Conservation (phyloP, 2,113 vertebrate species). For the Phoenicopterus ruber region DNA sequence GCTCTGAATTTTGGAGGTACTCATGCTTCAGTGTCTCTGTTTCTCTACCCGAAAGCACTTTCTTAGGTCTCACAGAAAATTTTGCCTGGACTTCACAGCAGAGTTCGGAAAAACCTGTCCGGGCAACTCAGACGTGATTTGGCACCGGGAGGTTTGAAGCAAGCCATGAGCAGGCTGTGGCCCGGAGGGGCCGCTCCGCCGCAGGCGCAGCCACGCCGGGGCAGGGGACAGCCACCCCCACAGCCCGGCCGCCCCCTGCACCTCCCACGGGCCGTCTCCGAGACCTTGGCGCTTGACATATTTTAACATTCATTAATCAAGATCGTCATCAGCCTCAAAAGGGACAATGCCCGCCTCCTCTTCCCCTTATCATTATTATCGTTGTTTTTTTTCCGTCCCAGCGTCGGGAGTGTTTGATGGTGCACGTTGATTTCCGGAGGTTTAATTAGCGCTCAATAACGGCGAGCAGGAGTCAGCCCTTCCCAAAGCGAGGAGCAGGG, state of each 20-base stretch:
- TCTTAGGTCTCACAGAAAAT: background rate
- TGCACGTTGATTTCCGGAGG: conserved; percentile 1
- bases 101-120: background rate
- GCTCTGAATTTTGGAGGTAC: background rate
- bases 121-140: background rate
- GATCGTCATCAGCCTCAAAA: background rate
- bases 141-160: rapidly evolving
- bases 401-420: background rate
- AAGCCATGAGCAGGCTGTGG: background rate
- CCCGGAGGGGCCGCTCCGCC: background rate
- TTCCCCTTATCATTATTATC: background rate
- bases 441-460: conserved; percentile 23
- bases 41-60: background rate
- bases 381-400: background rate
- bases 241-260: background rate
- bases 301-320: conserved; percentile 19
- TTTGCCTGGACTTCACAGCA: background rate
- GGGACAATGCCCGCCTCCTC: background rate
- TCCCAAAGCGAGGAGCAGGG: background rate
- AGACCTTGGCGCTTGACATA: background rate
- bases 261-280: background rate
- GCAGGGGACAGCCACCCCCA: background rate
- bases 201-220: rapidly evolving
- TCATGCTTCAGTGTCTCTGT: background rate
- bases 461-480: background rate